phyloP scores from a whole-genome alignment of 2,888 invertebrate genomes.

The Spicauda simplicius region DNA sequence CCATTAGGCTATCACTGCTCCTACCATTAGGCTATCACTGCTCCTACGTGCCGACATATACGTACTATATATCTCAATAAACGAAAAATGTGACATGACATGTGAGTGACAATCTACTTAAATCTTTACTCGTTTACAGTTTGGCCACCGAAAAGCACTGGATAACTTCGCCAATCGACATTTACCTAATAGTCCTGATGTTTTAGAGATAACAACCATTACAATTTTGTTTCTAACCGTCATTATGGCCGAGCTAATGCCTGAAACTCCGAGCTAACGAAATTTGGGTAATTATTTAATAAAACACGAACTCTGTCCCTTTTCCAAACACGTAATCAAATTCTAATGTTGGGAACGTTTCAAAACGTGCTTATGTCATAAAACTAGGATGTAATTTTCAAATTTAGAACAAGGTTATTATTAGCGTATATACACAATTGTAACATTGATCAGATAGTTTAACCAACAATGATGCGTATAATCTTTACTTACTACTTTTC shows the following conservation, averaged over 20 bases:
- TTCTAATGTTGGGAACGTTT: background rate
- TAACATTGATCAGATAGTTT: too few species aligned
- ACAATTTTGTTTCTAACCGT: conserved; percentile 25
- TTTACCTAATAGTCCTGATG: conserved; percentile 26
- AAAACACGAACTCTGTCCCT: conserved; percentile 12
- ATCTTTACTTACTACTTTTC: too few species aligned
- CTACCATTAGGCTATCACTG: too few species aligned
- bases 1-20: too few species aligned
- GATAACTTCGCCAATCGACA: conserved; percentile 13
- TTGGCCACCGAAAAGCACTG: background rate
- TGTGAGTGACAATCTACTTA: too few species aligned
- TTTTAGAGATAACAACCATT: conserved; percentile 17
- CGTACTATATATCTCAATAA: too few species aligned
- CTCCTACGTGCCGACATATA: too few species aligned
- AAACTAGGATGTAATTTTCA: background rate
- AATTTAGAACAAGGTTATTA: too few species aligned
- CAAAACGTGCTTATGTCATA: background rate
- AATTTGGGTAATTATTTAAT: conserved; percentile 19
- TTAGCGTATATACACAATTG: too few species aligned
- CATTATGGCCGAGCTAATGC: conserved; percentile 24
- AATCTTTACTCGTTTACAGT: background rate
- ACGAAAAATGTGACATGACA: too few species aligned
- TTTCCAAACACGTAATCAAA: conserved; percentile 5
- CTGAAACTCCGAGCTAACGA: conserved; percentile 9
- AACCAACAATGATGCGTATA: too few species aligned